Percentiles rank a stretch among this genome's conserved stretches.
Evolutionary conservation across 1,140 invertebrate genomes (phyloP).

Genomic region (Zaprionus lachaisei): DNA sequence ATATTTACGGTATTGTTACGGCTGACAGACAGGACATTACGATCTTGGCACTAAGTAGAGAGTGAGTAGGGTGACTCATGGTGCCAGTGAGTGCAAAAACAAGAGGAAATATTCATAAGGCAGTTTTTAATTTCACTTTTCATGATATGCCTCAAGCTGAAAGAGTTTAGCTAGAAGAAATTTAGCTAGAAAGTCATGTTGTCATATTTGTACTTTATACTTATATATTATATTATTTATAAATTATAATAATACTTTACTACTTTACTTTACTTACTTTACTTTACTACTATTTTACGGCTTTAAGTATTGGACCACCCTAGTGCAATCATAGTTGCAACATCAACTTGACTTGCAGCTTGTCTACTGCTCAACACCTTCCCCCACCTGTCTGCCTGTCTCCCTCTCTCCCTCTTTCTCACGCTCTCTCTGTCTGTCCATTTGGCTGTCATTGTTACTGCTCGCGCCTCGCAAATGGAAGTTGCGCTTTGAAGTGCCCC

Average conservation of each 20-base stretch:
- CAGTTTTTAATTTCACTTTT: no score
- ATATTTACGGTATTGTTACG: slow-evolving; percentile 38
- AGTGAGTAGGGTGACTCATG: background rate
- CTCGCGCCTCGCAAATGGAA: slow-evolving; percentile 35
- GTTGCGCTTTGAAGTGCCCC: slow-evolving; percentile 36
- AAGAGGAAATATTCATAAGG: background rate
- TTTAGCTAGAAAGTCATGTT: no score
- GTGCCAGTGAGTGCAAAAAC: background rate
- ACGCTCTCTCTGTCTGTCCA: background rate
- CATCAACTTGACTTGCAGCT: background rate
- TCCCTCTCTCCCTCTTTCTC: no score
- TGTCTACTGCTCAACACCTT: background rate
- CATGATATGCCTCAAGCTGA: no score
- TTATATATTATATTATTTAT: background rate
- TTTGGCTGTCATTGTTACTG: slow-evolving; percentile 20
- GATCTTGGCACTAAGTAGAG: slow-evolving; percentile 1
- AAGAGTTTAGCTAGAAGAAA: no score
- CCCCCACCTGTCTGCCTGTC: background rate
- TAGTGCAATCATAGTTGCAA: background rate
- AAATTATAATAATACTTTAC: background rate
- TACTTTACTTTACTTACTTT: background rate
- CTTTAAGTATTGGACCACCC: background rate
- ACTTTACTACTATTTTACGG: background rate
- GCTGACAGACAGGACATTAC: slow-evolving; percentile 27
- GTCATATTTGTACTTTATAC: no score